These are phyloP conservation scores for Embidobia sp. DNA, from an alignment of 2,888 invertebrate species.

Conservation along the genomic window DNA sequence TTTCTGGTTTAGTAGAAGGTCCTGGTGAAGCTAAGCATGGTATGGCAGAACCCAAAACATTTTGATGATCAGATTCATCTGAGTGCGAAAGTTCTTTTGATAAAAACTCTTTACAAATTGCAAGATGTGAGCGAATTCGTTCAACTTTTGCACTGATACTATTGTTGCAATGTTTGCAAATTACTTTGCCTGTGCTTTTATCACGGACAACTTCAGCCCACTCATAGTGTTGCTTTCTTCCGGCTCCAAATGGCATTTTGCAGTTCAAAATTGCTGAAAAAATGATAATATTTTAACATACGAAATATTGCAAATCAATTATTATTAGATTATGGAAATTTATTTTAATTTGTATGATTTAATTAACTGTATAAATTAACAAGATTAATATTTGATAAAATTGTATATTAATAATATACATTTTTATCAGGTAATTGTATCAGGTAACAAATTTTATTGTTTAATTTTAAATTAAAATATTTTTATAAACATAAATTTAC, in stretches of 20 bases:
- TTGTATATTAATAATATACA: too few relatives aligned
- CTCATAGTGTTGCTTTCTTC: conserved; percentile 1
- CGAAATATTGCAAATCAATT: too few relatives aligned
- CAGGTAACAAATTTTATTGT: too few relatives aligned
- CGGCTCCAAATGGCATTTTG: conserved; percentile 13
- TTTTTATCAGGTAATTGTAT: too few relatives aligned
- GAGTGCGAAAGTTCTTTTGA: conserved; percentile 2
- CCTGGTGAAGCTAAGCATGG: not conserved
- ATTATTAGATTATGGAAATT: too few relatives aligned
- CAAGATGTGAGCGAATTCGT: conserved; percentile 14
- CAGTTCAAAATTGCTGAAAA: conserved; percentile 7
- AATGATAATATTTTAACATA: too few relatives aligned
- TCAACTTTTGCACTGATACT: conserved; percentile 14
- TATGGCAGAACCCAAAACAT: not conserved
- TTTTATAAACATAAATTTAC: too few relatives aligned
- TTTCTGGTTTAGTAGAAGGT: not conserved
- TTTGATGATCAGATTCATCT: not conserved
- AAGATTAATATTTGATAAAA: too few relatives aligned
- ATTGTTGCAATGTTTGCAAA: conserved; percentile 22
- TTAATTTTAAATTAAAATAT: too few relatives aligned
- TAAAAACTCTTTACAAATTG: conserved; percentile 14
- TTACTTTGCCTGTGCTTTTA: conserved; percentile 4
- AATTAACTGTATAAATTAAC: too few relatives aligned
- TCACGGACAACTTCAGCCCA: conserved; percentile 7
- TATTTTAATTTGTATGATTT: too few relatives aligned